Conservation (phyloP, 2,797 vertebrate genomes). For the Epinephelus coioides region DNA sequence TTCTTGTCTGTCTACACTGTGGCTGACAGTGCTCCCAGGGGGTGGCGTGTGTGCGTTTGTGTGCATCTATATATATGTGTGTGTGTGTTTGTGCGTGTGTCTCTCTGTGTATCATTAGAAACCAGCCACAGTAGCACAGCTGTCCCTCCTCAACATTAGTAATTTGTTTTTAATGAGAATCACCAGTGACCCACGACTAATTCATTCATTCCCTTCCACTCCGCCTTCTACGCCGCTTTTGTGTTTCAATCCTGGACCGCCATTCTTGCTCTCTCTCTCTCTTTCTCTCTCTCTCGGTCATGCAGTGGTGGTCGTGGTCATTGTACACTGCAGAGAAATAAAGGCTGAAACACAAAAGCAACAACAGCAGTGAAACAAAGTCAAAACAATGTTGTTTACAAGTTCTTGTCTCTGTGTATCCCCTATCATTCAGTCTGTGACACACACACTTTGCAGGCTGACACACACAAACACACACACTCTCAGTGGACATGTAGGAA, state of each 20-base stretch:
- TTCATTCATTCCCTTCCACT: conserved; percentile 98
- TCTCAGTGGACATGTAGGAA: conserved; percentile 82
- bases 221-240: conserved; percentile 86
- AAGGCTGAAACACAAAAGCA: conserved; percentile 35
- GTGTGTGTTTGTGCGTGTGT: conserved; percentile 85
- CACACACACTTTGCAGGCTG: conserved; percentile 28
- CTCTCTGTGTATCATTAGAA: conserved; percentile 95
- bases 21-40: conserved; percentile 88
- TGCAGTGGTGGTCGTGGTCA: conserved; percentile 57
- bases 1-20: conserved; percentile 84
- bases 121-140: conserved; percentile 97
- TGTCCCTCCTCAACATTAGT: conserved; percentile 98
- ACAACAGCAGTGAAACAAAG: conserved; percentile 43
- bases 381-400: conserved; percentile 71
- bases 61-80: conserved; percentile 50
- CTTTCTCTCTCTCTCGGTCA: conserved; percentile 35
- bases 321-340: conserved; percentile 38
- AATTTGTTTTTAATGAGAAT: conserved; percentile 99
- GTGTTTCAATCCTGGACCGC: conserved; percentile 82
- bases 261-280: conserved; percentile 44
- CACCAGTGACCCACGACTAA: conserved; percentile 99
- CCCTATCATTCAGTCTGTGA: conserved; percentile 66
- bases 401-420: conserved; percentile 71
- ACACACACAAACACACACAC: conserved; percentile 49
- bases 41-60: conserved; percentile 62